Conservation (phyloP, 2,113 vertebrate genomes). For the Stomatorhinus ivindoensis region DNA sequence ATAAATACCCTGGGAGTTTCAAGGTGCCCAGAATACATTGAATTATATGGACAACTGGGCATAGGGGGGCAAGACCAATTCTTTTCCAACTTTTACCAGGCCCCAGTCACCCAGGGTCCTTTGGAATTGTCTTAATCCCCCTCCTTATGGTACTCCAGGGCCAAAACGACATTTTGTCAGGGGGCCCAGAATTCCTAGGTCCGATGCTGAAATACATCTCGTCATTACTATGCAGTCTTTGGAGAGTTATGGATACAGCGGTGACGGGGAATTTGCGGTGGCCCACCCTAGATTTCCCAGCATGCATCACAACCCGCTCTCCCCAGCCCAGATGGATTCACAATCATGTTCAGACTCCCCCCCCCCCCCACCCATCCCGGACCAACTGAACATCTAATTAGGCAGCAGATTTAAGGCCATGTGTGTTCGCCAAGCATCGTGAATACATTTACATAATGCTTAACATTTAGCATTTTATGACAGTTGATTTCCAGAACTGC, state of each 20-base stretch:
- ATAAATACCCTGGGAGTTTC: neutral
- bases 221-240: constrained; percentile 18
- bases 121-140: neutral
- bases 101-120: too few species aligned
- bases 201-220: neutral
- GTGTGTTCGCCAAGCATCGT: constrained; percentile 40
- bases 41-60: neutral
- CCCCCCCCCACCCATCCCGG: neutral
- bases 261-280: neutral
- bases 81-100: neutral
- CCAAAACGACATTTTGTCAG: neutral
- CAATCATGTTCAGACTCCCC: constrained; percentile 25
- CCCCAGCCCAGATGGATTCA: neutral
- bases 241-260: constrained; percentile 17
- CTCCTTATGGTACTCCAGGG: neutral
- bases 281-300: neutral
- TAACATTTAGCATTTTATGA: constrained; percentile 35
- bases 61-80: neutral
- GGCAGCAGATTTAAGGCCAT: constrained; percentile 37
- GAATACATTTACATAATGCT: constrained; percentile 42
- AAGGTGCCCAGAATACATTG: neutral
- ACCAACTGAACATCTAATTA: neutral
- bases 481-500: constrained; percentile 42
- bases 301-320: constrained; percentile 11
- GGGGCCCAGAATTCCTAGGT: neutral